A percentile compares a stretch with the other conserved stretches of the same genome.
These are phyloP conservation scores for Crepidodera aurea DNA, from an alignment of 2,888 invertebrate genomes.

Conservation along the genomic window DNA sequence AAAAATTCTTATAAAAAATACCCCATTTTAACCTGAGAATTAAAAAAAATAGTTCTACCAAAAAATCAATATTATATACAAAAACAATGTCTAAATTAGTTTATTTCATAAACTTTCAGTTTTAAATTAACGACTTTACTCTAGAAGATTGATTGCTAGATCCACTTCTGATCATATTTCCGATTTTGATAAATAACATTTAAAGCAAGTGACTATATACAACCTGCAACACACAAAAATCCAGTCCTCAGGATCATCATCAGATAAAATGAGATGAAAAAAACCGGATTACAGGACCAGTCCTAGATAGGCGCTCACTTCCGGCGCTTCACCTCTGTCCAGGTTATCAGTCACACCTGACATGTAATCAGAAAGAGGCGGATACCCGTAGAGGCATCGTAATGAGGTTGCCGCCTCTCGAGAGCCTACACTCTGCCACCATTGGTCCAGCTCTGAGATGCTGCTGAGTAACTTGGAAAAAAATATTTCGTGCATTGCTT, in stretches of 20 bases:
- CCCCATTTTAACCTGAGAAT: too few relatives aligned
- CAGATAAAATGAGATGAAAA: slow-evolving; percentile 30
- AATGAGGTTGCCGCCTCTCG: slow-evolving; percentile 57
- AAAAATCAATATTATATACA: too few relatives aligned
- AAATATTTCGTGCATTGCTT: slow-evolving; percentile 32
- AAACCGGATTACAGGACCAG: slow-evolving; percentile 49
- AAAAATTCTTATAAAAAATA: too few relatives aligned
- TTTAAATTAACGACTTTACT: too few relatives aligned
- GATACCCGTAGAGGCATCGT: slow-evolving; percentile 55
- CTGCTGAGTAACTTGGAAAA: slow-evolving; percentile 39
- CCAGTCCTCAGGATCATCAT: slow-evolving; percentile 25
- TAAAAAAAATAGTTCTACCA: too few relatives aligned
- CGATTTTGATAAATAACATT: too few relatives aligned
- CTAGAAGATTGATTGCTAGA: too few relatives aligned
- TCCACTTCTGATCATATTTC: too few relatives aligned
- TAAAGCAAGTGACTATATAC: slow-evolving; percentile 30
- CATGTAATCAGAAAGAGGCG: slow-evolving; percentile 62
- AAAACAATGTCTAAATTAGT: too few relatives aligned
- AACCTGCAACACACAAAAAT: slow-evolving; percentile 31
- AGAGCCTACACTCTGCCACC: slow-evolving; percentile 45
- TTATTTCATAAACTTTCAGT: too few relatives aligned
- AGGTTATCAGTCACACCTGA: slow-evolving; percentile 62
- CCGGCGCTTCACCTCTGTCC: slow-evolving; percentile 53
- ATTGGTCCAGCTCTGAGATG: slow-evolving; percentile 53
- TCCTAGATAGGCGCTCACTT: slow-evolving; percentile 55